Base-by-base conservation (phyloP, 1,140 invertebrate species). In the Temnothorax nylanderi region DNA sequence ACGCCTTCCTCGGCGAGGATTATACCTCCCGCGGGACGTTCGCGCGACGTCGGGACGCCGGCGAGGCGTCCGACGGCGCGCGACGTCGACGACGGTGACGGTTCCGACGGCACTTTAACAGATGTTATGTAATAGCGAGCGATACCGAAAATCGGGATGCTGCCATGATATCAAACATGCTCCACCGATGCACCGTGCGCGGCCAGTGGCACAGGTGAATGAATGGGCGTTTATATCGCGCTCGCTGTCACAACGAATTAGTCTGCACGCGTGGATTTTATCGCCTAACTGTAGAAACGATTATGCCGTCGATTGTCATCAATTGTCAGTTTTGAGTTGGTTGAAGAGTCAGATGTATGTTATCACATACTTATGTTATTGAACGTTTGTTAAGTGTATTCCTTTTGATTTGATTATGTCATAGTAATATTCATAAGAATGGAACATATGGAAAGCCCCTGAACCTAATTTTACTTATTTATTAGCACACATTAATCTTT, bases 111-210 rank as follows among this genome's bases (percentile, higher is more conserved):
- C 67, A 85, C 64, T 88, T 92, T 91, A 87, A 89, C 32, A 84
- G 51, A 86, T 88, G 92, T 93, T 93, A 94, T 94, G 93, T 94
- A 94, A 94, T 94, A 92, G 74, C 72, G 74, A 85, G 78, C 49
- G 58, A 72, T 41, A 85, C 21, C 81, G 78, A 92, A 91, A 65
- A 92, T 92, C 85, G 90, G 13, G 91, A 93, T 93, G 89, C 92
- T 94, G 91, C 94, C 92, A 93, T 91, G 88, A 89, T 67, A 49
- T 90, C 89, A 90, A 78, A 91, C 91, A 88, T 86, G 85, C 44
- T 54, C 56, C 26, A 21, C 49, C 18, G 37, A 60, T 82, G 13
- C 21, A 21, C 26, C 18, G 26, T 5, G 41, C 11, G 18, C 18
- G 13, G 18, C 11, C 34, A 37, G 32, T 5, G 47, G 34, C 13